A percentile compares a stretch with the other conserved stretches of the same genome.
Conservation (phyloP, 2,888 invertebrate genomes). For the Trichopoda pennipes region DNA sequence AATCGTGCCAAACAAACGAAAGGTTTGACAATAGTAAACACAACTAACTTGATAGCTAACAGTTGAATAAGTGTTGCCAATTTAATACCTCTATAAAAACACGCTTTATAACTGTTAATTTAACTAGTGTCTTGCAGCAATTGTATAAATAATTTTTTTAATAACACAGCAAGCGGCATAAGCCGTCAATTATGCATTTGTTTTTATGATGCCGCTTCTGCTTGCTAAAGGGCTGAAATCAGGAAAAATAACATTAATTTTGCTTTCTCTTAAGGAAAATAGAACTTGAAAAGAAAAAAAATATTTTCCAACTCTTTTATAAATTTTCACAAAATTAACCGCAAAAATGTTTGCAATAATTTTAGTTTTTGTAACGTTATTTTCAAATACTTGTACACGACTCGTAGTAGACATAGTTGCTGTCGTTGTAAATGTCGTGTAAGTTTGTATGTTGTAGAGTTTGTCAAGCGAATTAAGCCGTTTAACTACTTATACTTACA, state of each 20-base stretch:
- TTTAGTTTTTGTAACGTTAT: background rate
- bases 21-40: too few relatives aligned
- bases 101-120: too few relatives aligned
- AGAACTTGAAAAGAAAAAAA: constrained; percentile 21
- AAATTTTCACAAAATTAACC: constrained; percentile 64
- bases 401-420: constrained; percentile 7
- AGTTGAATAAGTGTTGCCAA: too few relatives aligned
- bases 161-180: background rate
- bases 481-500: constrained; percentile 57
- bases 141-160: constrained; percentile 6
- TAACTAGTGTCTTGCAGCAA: too few relatives aligned
- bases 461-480: constrained; percentile 52
- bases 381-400: constrained; percentile 8
- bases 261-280: background rate
- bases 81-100: too few relatives aligned
- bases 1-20: too few relatives aligned
- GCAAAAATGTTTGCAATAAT: constrained; percentile 28
- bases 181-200: constrained; percentile 36
- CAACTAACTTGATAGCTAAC: too few relatives aligned
- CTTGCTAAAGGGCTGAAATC: background rate
- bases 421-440: background rate
- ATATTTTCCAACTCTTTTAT: constrained; percentile 45
- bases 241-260: constrained; percentile 1
- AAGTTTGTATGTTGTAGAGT: constrained; percentile 10
- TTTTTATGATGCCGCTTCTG: constrained; percentile 31